Conservation (phyloP, 2,888 invertebrate species). For the Drosophila mayaguana region DNA sequence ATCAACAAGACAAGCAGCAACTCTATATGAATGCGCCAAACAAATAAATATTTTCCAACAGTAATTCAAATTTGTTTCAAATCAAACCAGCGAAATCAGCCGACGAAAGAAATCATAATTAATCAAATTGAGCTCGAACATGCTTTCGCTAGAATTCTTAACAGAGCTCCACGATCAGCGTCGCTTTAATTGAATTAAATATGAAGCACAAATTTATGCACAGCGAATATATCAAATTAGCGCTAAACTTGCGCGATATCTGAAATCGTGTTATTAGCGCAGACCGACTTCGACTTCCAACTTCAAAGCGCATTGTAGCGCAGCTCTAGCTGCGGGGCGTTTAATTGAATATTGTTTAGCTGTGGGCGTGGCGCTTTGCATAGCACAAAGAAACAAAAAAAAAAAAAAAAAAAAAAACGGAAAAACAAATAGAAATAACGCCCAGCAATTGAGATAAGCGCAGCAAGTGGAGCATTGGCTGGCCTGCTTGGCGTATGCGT, state of each 20-base stretch:
- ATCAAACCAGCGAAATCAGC: slow-evolving; percentile 24
- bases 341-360: slow-evolving; percentile 75
- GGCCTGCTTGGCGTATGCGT: slow-evolving; percentile 62
- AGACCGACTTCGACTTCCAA: slow-evolving; percentile 10
- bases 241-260: slow-evolving; percentile 59
- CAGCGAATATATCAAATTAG: slow-evolving; percentile 76
- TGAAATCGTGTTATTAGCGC: slow-evolving; percentile 52
- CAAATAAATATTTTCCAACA: background rate
- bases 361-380: slow-evolving; percentile 26
- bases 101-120: background rate
- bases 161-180: slow-evolving; percentile 27
- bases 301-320: slow-evolving; percentile 64
- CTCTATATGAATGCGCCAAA: background rate
- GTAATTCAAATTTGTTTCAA: slow-evolving; percentile 3
- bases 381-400: background rate
- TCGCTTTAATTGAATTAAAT: slow-evolving; percentile 70
- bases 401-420: background rate
- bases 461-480: slow-evolving; percentile 43
- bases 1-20: background rate
- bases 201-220: slow-evolving; percentile 67
- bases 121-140: background rate
- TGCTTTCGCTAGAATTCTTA: slow-evolving; percentile 34
- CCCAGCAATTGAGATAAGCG: slow-evolving; percentile 66
- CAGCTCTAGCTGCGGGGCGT: slow-evolving; percentile 77
- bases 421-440: slow-evolving; percentile 67